Base-by-base conservation (phyloP, 2,888 invertebrate genomes). In the Volucella bombylans region DNA sequence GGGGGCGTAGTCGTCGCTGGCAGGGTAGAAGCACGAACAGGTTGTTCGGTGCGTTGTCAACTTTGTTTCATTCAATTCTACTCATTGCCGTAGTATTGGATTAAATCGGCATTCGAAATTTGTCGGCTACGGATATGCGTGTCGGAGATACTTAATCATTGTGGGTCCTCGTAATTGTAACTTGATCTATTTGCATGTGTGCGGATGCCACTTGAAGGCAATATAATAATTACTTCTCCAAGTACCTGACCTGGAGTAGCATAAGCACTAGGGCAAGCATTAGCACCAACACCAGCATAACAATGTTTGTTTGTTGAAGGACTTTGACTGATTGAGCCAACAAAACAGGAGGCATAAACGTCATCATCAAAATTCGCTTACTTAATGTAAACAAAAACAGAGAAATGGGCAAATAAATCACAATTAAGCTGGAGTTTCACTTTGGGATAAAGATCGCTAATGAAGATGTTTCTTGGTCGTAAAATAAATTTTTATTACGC, bases 131-230 rank as follows among this genome's bases (percentile, higher is more conserved):
- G 54, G 18, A 64, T 71, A 57, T 73, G 67, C 81, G 82, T 65
- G 69, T 68, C 72, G 65, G 65, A 82, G 81, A 77, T 72, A 86
- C 86, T 86, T 86, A 86, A 86, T 86, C 73, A 82, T 68, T 73
- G 77, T 67, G 31, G 6, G 6, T 6, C 6, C 31, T 31, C 31
- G 72, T 73, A 82, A 81, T 78, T 86, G 86, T 86, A 86, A 86
- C 73, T 65, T 86, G 86, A 86, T 86, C 74, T 86, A 86, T 86
- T 86, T 86, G 82, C 86, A 86, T 86, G 80, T 85, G 76, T 85
- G 76, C 76, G 64, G 76, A 77, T 67, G 76, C 76, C 77, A 77
- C 85, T 85, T 71, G 76, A 81, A 77, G 76, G 76, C 85, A 85
- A 85, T 85, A 85, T 72, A 85, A 85, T 81, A 85, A 85, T 85